Base-by-base conservation (phyloP, 2,113 vertebrate species). In the Aptenodytes patagonicus region DNA sequence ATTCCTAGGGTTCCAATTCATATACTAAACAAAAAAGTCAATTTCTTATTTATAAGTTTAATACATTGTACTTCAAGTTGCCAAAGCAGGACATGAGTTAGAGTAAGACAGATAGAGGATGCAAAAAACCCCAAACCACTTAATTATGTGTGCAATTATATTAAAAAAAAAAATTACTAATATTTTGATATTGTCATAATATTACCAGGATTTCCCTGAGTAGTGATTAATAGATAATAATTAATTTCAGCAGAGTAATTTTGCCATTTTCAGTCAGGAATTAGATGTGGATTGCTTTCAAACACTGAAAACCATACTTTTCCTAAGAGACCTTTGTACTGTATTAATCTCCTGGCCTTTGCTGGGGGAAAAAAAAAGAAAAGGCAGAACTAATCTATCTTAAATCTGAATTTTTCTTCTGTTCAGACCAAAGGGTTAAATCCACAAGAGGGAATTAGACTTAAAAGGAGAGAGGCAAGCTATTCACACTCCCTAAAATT, bases 271-370 rank as follows among this genome's bases (percentile, higher is more conserved):
- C 24, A 47, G 0, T 77, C 64, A 58, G 49, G 69, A 82, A 62
- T 93, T 83, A 86, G 40, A 57, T 86, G 46, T 73, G 64, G 49
- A 93, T 83, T 96, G 78, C 54, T 93, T 96, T 85, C 52, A 92
- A 93, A 71, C 19, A 70, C 34, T 7, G 29, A 84, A 70, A 86
- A 90, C 80, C n/a, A 6, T 47, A 6, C 34, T 51, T 85, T 95
- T 94, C 42, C 70, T 91, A 73, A 73, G 75, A 96, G 13, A 77
- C 31, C 54, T 66, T 18, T 64, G 9, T 80, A 31, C 31, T 75
- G 16, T 72, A 65, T 87, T 70, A 62, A 49, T 62, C 47, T 83
- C 14, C 58, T 65, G 25, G 13, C 19, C 5, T 91, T 87, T 57
- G 9, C 9, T 34, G 14, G 19, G 11, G 3, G 4, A 6, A 10